Conservation (phyloP, 2,888 invertebrate species). For the Monopis laevigella region DNA sequence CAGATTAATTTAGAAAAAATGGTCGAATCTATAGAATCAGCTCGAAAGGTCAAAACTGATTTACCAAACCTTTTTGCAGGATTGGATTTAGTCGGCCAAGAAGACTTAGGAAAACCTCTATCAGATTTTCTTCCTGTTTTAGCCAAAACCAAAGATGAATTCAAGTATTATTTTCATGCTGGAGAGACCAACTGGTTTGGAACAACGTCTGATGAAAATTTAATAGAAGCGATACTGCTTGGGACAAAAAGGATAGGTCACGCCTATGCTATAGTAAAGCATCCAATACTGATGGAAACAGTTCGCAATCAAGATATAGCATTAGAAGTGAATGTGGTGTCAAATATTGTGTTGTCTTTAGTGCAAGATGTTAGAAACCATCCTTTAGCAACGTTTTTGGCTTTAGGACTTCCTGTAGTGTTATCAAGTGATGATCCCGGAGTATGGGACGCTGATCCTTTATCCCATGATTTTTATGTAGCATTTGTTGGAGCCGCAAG, state of each 20-base stretch:
- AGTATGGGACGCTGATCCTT: slow-evolving; percentile 76
- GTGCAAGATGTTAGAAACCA: slow-evolving; percentile 80
- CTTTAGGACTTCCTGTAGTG: slow-evolving; percentile 75
- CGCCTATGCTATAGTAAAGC: slow-evolving; percentile 77
- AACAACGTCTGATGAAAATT: slow-evolving; percentile 72
- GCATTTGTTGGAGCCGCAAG: slow-evolving; percentile 81
- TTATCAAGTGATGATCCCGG: slow-evolving; percentile 84
- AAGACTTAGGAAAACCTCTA: slow-evolving; percentile 75
- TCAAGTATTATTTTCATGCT: slow-evolving; percentile 79
- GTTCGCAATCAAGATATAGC: slow-evolving; percentile 70
- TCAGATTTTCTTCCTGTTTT: slow-evolving; percentile 67
- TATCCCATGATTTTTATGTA: slow-evolving; percentile 83
- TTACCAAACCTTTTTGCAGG: slow-evolving; percentile 77
- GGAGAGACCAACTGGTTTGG: slow-evolving; percentile 84
- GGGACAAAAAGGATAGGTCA: slow-evolving; percentile 82
- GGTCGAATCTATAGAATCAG: slow-evolving; percentile 38
- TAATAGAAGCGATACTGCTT: slow-evolving; percentile 79
- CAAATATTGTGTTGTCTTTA: slow-evolving; percentile 77
- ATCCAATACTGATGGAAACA: slow-evolving; percentile 70
- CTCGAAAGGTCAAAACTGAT: slow-evolving; percentile 40
- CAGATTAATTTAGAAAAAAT: slow-evolving; percentile 36
- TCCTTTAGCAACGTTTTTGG: slow-evolving; percentile 73
- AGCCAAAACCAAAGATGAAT: slow-evolving; percentile 47
- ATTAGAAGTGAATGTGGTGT: slow-evolving; percentile 82
- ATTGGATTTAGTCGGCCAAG: slow-evolving; percentile 84